Evolutionary conservation across 35 echinoderm and acorn worm genomes (phyloP).

Genomic region (Heliocidaris erythrogramma): DNA sequence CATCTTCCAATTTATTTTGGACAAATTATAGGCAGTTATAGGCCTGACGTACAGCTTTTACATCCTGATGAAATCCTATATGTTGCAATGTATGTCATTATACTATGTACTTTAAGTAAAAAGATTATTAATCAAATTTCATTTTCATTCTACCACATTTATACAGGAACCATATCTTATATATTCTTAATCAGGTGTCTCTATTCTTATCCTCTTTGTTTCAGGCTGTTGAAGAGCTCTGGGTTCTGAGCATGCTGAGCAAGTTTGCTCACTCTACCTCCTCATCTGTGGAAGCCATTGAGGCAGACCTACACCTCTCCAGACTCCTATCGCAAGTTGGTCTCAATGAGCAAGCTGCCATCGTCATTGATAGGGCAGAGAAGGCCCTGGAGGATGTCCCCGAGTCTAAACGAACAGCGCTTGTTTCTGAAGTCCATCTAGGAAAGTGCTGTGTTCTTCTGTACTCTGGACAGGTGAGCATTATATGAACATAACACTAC

Average conservation of each 20-base stretch:
- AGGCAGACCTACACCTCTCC: not conserved
- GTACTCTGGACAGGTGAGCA: not conserved
- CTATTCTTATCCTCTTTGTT: not conserved
- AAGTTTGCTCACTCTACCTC: constrained; percentile 22
- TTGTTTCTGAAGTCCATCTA: not conserved
- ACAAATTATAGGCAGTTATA: not conserved
- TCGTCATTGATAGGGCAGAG: not conserved
- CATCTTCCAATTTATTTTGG: not conserved
- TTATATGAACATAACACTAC: not conserved
- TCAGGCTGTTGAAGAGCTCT: constrained; percentile 34
- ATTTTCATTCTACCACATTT: too few relatives aligned
- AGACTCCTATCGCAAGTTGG: constrained; percentile 32
- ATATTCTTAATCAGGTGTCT: not conserved
- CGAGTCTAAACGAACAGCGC: not conserved
- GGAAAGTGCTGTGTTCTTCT: not conserved
- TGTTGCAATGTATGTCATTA: too few relatives aligned
- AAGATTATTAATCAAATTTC: too few relatives aligned
- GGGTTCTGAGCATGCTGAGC: constrained; percentile 23
- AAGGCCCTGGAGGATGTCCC: not conserved
- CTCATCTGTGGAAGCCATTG: not conserved
- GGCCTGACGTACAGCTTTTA: not conserved
- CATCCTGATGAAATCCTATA: too few relatives aligned
- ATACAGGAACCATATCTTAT: too few relatives aligned
- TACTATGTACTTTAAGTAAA: too few relatives aligned
- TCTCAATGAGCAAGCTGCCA: not conserved